Base-by-base conservation (phyloP, 2,888 invertebrate genomes). In the Cerastoderma edule region DNA sequence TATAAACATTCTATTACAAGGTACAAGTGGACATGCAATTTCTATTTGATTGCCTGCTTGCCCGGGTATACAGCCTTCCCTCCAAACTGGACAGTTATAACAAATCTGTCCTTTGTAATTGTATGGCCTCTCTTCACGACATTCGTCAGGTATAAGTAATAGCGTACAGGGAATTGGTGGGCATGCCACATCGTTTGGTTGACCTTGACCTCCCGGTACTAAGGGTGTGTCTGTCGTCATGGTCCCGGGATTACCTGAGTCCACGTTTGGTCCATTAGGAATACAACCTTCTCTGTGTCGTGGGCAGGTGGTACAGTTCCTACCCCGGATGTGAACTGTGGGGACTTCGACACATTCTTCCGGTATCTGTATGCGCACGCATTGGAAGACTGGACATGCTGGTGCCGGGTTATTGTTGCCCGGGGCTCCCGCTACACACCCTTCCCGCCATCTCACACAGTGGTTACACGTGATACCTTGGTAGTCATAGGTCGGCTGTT, bases 61-160 rank as follows among this genome's bases (percentile, higher is more conserved):
- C n/a, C n/a, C n/a, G n/a, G n/a, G n/a, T n/a, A n/a, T 16, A 35
- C 78, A 78, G 19, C 67, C 65, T 30, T 56, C 46, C 44, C 64
- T 50, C 67, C 73, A 71, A 48, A 50, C 74, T 39, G 78, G 74
- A 57, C 78, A 78, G n/a, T 63, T 53, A 22, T 75, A 73, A 50
- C 78, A 78, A 16, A 69, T 75, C 16, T 30, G 35, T 8, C 78
- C 78, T 39, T 71, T 32, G 27, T 48, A 78, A 1, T 68, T 32
- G 32, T 71, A 78, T 2, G 78, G 70, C 30, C 66, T 64, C 22
- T 67, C 70, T 28, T 57, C 53, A n/a, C 56, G 48, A 27, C 78
- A 78, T 33, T 75, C 72, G 6, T 66, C n/a, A 32, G 78, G 78
- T 48, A 78, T 78, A 6, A 33, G 28, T n/a, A 71, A 35, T 46